A percentile compares a stretch with the other conserved stretches of the same genome.
phyloP scores from a whole-genome alignment of 2,113 vertebrate species.

The Sylvietta virens region DNA sequence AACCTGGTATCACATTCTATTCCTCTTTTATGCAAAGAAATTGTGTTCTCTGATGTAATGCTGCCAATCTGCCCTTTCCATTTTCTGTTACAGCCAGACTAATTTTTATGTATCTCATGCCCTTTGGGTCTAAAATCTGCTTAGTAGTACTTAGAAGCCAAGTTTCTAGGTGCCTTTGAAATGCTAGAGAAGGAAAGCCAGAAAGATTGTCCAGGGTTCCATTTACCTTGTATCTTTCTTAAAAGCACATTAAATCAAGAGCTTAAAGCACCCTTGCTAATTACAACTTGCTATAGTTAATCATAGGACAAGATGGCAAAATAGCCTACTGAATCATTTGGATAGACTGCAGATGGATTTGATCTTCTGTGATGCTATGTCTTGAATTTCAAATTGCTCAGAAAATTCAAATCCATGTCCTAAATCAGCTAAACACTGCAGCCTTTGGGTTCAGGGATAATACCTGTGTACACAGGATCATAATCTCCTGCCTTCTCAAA shows the following conservation, averaged over 20 bases:
- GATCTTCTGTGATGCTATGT: neutral
- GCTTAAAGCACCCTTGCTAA: slow-evolving; percentile 31
- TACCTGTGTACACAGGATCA: neutral
- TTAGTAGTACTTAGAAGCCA: slow-evolving; percentile 35
- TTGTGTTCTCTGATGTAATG: neutral
- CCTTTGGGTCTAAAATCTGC: slow-evolving; percentile 53
- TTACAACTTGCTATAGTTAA: neutral
- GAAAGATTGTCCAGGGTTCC: slow-evolving; percentile 18
- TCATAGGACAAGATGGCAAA: slow-evolving; percentile 36
- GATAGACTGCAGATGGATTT: neutral
- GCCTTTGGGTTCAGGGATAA: neutral
- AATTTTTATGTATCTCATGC: slow-evolving; percentile 43
- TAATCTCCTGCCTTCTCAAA: neutral
- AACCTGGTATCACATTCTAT: neutral
- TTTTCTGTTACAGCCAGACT: slow-evolving; percentile 1
- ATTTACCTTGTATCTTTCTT: slow-evolving; percentile 16
- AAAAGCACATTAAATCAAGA: slow-evolving; percentile 17
- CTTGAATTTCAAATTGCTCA: slow-evolving; percentile 11
- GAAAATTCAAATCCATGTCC: neutral
- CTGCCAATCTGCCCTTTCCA: slow-evolving; percentile 14
- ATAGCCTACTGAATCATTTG: neutral
- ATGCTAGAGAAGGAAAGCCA: slow-evolving; percentile 12
- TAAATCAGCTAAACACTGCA: neutral
- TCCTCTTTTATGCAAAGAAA: neutral
- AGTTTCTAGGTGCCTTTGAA: slow-evolving; percentile 59